Base-by-base conservation (phyloP, 2,113 vertebrate genomes). In the Smithornis capensis region DNA sequence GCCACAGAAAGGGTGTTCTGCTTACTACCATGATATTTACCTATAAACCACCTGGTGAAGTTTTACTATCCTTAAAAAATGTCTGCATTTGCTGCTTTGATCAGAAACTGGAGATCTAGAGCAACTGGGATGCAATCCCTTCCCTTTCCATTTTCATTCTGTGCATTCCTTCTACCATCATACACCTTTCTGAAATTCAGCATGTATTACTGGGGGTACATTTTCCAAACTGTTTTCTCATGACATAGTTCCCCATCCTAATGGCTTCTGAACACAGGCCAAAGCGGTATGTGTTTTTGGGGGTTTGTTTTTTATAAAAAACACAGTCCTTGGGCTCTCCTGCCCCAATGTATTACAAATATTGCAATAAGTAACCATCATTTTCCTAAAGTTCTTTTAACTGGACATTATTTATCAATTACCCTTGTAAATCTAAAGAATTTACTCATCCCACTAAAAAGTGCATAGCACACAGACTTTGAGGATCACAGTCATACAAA, bases 1-100 rank as follows among this genome's bases (percentile, higher is more conserved):
- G 89, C 87, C 86, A 75, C 83, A 80, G 90, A 74, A 90, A 87
- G 94, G 83, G 81, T 69, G 79, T 90, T 96, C 96, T 92, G 94
- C 92, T 96, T 83, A 70, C 86, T 44, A 10, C 63, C 1, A 0
- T 2, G 50, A 87, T 95, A 79, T 93, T 96, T 95, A 94, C 92
- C 92, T 84, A 75, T 15, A 93, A 92, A 75, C 83, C 76, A 83
- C 94, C 79, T 40, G 65, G 83, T 63, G 87, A 95, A 87, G 62
- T 73, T 68, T 40, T 74, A 68, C 31, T 19, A 45, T 87, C 89
- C 47, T 81, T 91, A 87, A 92, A 78, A 82, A 90, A 71, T 38
- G 52, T 60, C 64, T 70, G 44, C 6, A 29, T 71, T 47, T 59
- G 65, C 38, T 64, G 21, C 57, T 85, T 69, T 73, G 45, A 89